Evolutionary conservation across 23 tunicate species (phyloP), one percentile per base, ranked within the genome.

Genomic region (Pegea sp.): DNA sequence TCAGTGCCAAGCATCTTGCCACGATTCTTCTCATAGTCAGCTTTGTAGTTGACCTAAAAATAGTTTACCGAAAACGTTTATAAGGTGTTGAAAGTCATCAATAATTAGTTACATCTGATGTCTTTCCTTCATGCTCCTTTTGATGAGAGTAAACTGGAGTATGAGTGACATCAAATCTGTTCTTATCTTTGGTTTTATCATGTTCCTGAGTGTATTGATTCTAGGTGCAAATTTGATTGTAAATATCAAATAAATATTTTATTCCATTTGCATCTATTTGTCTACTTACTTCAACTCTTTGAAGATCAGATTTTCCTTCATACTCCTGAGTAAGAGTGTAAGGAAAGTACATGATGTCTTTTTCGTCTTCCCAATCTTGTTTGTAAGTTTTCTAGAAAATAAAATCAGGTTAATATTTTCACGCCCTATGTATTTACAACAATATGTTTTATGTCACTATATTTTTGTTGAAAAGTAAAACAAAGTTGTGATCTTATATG

Each of bases 291-390:
- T 38, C 13, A 38, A 8, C 13, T 38, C 16, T 38, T 38, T 52
- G 56, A 20, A 52, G 25, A 8, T n/a, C 25, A 52, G 8, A 19
- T 8, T 22, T 56, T 6, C 67, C 50, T 60, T 90, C 99, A 54
- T 90, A 90, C 0, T 78, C 78, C 19, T 93, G 99, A 1, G 99
- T 90, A 16, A 90, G 69, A 30, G 75, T 87, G 46, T 64, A 78
- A 25, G 99, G 99, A 53, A 55, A 90, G 61, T 80, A 90, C 25
- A 90, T 73, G 62, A 78, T 42, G n/a, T 57, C 52, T 66, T 79
- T 79, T 44, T 90, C 99, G 46, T 57, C 51, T 58, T 79, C 91
- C 93, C 93, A 90, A 54, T 90, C 99, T 65, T 90, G 88, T 53
- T 34, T 72, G 77, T 90, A 90, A 1, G 58, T 24, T 67, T 57